phyloP scores from a whole-genome alignment of 2,888 invertebrate genomes.

The Drosophila maculinotata region DNA sequence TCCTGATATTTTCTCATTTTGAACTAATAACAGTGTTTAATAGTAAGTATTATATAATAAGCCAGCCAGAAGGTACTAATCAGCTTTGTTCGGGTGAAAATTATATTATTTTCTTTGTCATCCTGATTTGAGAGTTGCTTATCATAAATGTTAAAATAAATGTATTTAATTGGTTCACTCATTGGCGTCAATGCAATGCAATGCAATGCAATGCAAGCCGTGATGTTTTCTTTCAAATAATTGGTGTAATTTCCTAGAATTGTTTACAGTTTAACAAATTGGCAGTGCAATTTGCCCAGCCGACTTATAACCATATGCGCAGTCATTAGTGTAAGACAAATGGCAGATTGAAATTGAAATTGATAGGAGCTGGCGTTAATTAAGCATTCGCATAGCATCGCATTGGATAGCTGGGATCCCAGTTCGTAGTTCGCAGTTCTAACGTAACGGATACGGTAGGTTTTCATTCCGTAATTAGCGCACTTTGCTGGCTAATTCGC shows the following conservation, averaged over 20 bases:
- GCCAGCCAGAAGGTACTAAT: too few species aligned
- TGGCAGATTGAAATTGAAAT: constrained; percentile 43
- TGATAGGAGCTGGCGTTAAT: constrained; percentile 58
- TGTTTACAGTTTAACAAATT: constrained; percentile 34
- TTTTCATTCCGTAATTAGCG: constrained; percentile 38
- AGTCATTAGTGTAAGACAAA: constrained; percentile 38
- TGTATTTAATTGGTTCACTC: background rate
- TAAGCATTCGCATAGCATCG: constrained; percentile 21
- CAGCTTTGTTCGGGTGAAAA: too few species aligned
- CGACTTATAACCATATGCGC: constrained; percentile 10
- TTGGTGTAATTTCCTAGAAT: constrained; percentile 49
- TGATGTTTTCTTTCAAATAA: constrained; percentile 30
- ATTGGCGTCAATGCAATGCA: background rate
- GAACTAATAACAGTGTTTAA: too few species aligned
- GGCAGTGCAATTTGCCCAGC: constrained; percentile 25
- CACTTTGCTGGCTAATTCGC: constrained; percentile 48
- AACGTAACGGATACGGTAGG: constrained; percentile 16
- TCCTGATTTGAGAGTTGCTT: background rate
- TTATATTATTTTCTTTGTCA: too few species aligned
- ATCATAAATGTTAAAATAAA: background rate
- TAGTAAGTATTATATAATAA: too few species aligned
- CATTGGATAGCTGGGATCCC: background rate
- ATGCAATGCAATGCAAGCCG: constrained; percentile 4
- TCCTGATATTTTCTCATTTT: too few species aligned
- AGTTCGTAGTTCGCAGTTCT: background rate